Conservation (phyloP, 2,113 vertebrate species). For the Notarius quadriscutis region DNA sequence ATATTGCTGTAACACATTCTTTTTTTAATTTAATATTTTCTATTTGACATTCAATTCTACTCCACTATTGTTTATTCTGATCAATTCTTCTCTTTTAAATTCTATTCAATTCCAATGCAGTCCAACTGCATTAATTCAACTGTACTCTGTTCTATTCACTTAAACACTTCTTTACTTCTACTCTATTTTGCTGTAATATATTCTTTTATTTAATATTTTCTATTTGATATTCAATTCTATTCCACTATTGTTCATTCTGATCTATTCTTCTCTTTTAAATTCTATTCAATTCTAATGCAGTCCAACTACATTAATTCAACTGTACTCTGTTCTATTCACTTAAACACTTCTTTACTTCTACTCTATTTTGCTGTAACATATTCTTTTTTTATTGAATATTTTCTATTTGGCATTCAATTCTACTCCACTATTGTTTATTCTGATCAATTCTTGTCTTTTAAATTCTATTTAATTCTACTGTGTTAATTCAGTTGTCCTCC, state of each 20-base stretch:
- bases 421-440: too few species aligned
- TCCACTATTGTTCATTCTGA: too few species aligned
- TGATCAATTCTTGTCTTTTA: not conserved
- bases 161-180: not conserved
- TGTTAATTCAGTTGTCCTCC: not conserved
- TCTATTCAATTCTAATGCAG: not conserved
- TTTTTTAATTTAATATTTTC: not conserved
- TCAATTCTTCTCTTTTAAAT: not conserved
- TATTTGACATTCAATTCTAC: not conserved
- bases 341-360: not conserved
- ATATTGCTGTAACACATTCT: not conserved
- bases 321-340: too few species aligned
- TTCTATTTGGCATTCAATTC: too few species aligned
- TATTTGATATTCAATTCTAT: not conserved
- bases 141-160: too few species aligned
- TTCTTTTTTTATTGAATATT: not conserved
- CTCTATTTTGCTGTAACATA: not conserved
- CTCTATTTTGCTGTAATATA: not conserved
- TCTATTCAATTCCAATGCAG: not conserved
- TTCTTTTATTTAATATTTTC: not conserved
- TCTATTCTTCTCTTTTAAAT: not conserved
- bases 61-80: too few species aligned
- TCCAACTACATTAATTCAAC: not conserved
- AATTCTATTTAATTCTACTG: not conserved
- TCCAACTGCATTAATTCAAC: not conserved